Evolutionary conservation across 1,140 invertebrate genomes (phyloP).

Genomic region (Brachionus angularis): DNA sequence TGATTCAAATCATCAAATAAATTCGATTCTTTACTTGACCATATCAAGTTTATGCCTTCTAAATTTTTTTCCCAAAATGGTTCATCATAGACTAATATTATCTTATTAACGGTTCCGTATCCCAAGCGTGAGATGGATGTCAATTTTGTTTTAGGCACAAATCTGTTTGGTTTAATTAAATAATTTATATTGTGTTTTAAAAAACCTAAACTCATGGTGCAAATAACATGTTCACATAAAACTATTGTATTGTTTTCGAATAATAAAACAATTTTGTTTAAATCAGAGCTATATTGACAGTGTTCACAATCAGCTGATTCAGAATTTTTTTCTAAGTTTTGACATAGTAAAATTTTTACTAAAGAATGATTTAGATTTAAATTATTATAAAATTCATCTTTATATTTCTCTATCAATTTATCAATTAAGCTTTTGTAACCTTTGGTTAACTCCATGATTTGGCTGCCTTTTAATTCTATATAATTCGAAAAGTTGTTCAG

Average conservation of each 20-base stretch:
- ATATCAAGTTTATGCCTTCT: conserved; percentile 32
- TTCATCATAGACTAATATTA: conserved; percentile 15
- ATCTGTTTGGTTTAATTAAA: background rate
- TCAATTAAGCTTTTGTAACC: conserved; percentile 9
- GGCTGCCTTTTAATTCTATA: background rate
- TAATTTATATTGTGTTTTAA: conserved; percentile 25
- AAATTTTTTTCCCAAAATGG: conserved; percentile 37
- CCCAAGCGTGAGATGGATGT: background rate
- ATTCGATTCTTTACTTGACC: background rate
- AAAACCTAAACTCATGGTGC: conserved; percentile 13
- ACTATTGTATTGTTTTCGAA: background rate
- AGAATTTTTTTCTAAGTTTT: background rate
- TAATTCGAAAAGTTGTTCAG: conserved; percentile 18
- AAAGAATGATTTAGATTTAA: background rate
- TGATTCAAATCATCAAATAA: background rate
- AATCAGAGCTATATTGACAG: background rate
- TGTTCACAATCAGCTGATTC: background rate
- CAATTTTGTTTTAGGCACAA: background rate
- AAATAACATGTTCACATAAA: background rate
- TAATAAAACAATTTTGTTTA: background rate
- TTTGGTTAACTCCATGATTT: conserved; percentile 9
- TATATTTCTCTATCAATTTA: background rate
- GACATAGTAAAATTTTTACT: background rate
- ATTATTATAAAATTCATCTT: background rate
- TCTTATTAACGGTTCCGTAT: conserved; percentile 38